Conservation (phyloP, 1,140 invertebrate species). For the Ceratoteleas bidentatus region DNA sequence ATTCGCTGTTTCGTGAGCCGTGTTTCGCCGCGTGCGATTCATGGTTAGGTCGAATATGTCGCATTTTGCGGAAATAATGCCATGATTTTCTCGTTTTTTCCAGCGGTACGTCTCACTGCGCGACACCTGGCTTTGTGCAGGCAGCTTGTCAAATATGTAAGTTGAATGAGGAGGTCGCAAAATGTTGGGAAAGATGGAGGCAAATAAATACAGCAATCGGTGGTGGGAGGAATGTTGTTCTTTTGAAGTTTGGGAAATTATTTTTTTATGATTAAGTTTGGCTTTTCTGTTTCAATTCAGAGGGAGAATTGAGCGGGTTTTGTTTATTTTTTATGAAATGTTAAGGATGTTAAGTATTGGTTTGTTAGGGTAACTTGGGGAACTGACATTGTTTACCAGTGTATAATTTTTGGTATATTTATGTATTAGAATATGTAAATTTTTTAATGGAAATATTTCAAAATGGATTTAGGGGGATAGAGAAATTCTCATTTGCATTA, state of each 20-base stretch:
- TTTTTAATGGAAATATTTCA: too few species aligned
- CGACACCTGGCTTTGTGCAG: conserved; percentile 66
- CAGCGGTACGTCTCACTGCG: conserved; percentile 71
- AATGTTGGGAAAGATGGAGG: not conserved
- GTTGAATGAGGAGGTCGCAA: conserved; percentile 36
- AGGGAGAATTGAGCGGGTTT: too few species aligned
- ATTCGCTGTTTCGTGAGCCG: not conserved
- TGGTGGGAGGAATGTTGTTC: too few species aligned
- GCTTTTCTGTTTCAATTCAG: not conserved
- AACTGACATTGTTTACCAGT: too few species aligned
- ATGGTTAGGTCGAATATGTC: not conserved
- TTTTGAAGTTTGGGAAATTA: too few species aligned
- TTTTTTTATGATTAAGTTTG: not conserved
- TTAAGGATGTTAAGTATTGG: too few species aligned
- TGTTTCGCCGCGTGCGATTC: not conserved
- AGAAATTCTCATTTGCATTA: too few species aligned
- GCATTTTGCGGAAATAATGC: not conserved
- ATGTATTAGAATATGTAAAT: not conserved
- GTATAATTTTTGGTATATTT: too few species aligned
- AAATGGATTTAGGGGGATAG: too few species aligned
- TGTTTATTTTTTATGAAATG: too few species aligned
- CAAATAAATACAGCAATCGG: too few species aligned
- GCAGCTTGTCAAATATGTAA: conserved; percentile 74
- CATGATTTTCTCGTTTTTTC: conserved; percentile 56
- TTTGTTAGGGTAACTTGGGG: too few species aligned